Base-by-base conservation (phyloP, 2,113 vertebrate species). In the Uria lomvia region DNA sequence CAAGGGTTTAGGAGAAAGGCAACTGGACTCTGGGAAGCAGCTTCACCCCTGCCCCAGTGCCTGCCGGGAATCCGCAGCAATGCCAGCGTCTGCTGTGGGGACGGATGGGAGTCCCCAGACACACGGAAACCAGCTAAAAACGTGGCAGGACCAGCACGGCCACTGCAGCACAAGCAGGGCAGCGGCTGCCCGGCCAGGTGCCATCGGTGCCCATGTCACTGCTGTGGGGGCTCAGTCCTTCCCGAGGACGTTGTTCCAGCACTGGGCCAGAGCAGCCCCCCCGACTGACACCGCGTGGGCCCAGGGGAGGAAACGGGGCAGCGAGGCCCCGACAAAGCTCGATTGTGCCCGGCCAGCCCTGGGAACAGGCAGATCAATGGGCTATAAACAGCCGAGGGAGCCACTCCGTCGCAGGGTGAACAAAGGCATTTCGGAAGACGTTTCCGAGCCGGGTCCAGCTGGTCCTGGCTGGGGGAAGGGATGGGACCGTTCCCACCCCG, bases 281-380 rank as follows among this genome's bases (percentile, higher is more conserved):
- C 47, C 2, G 0, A 1, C 19, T 0, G 0, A 27, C 68, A 6
- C 30, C 0, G 8, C 1, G 0, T 3, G 47, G 86, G 79, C 66
- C 79, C 24, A 15, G 84, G 85, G 90, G 79, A 95, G 96, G 92
- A 96, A 96, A 88, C 2, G 15, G 92, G 75, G 74, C 82, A 90
- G 86, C 0, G 2, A 67, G 82, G 68, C 76, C 90, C 72, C 29
- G 8, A 72, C 95, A 92, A 67, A 77, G 92, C 58, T 30, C 62
- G 1, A 92, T 82, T 92, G 94, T 96, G 93, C 94, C 93, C 43
- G 1, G 73, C n/a, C 5, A 0, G 55, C 20, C 53, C 88, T 96
- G 96, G 91, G 94, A 97, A 94, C 63, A 14, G 47, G 68, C 53
- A 11, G 47, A 67, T 96, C 91, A 94, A 95, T 88, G 86, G 92